A percentile compares a stretch with the other conserved stretches of the same genome.
phyloP scores from a whole-genome alignment of 2,797 vertebrate genomes.

The Nyctalus aviator region DNA sequence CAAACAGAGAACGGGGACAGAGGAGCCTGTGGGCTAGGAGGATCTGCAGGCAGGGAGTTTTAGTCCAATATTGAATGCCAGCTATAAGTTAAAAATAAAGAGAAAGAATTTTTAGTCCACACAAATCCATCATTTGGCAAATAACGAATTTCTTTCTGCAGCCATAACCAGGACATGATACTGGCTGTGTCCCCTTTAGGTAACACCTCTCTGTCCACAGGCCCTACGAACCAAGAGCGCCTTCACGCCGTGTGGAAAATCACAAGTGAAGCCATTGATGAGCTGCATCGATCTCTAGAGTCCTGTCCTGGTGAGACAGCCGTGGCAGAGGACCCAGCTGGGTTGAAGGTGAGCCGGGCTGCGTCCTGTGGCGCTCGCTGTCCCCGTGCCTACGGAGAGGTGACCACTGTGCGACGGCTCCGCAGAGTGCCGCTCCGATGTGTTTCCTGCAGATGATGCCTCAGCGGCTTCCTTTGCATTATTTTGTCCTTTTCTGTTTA shows the following conservation, averaged over 20 bases:
- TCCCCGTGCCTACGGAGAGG: accelerated
- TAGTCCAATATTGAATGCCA: neutral
- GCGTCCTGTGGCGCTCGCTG: accelerated
- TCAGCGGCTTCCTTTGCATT: neutral
- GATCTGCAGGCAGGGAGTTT: neutral
- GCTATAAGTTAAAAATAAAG: neutral
- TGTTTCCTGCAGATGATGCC: neutral
- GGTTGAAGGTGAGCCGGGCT: conserved; percentile 90
- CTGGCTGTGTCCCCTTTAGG: conserved; percentile 71
- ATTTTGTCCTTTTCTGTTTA: neutral
- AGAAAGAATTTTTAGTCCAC: neutral
- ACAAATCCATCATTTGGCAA: neutral
- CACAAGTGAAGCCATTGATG: conserved; percentile 92
- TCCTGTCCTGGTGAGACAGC: conserved; percentile 90
- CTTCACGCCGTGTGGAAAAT: conserved; percentile 89
- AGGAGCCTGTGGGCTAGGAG: neutral
- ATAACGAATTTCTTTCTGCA: neutral
- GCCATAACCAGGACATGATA: neutral
- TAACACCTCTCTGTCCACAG: conserved; percentile 87
- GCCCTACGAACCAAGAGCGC: conserved; percentile 88
- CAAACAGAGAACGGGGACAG: neutral
- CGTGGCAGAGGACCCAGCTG: conserved; percentile 91
- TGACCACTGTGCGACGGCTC: neutral
- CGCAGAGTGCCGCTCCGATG: accelerated
- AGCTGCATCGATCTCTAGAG: conserved; percentile 94